Evolutionary conservation across 2,797 vertebrate genomes (phyloP).

Genomic region (Microctenopoma steveboyesi): DNA sequence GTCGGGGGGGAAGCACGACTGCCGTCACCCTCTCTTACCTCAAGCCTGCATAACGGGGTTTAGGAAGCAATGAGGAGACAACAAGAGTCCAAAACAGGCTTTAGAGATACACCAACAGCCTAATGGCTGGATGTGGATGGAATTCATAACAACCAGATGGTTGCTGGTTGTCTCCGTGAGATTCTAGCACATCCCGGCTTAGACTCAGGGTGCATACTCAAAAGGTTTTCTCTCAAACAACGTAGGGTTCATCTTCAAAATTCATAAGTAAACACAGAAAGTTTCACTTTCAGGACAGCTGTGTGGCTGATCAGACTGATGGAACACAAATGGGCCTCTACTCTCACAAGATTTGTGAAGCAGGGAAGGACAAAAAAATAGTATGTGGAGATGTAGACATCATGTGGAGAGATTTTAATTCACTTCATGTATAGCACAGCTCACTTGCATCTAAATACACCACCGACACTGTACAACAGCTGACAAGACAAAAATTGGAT

Average conservation of each 20-base stretch:
- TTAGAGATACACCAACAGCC: conserved; percentile 71
- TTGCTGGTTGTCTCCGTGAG: conserved; percentile 65
- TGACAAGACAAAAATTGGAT: conserved; percentile 53
- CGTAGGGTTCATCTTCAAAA: conserved; percentile 45
- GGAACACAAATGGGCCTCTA: conserved; percentile 1
- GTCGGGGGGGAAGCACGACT: conserved; percentile 57
- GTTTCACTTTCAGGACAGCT: conserved; percentile 19
- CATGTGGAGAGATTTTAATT: conserved; percentile 46
- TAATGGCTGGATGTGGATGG: conserved; percentile 75
- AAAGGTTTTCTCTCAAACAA: conserved; percentile 51
- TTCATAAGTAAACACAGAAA: conserved; percentile 38
- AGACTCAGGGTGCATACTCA: conserved; percentile 72
- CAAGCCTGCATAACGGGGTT: conserved; percentile 71
- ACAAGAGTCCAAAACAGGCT: conserved; percentile 75
- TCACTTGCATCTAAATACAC: conserved; percentile 55
- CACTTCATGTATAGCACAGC: conserved; percentile 37
- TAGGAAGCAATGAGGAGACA: conserved; percentile 75
- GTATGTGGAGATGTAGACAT: conserved; percentile 38
- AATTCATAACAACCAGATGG: conserved; percentile 72
- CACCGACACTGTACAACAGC: conserved; percentile 46
- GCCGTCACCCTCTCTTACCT: conserved; percentile 80
- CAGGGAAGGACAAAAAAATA: conserved; percentile 17
- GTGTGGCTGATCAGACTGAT: conserved; percentile 21
- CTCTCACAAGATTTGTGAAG: conserved; percentile 28
- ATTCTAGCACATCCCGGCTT: conserved; percentile 64